These are phyloP conservation scores for Nipponacmea schrenckii DNA, from an alignment of 2,888 invertebrate genomes.

Conservation along the genomic window DNA sequence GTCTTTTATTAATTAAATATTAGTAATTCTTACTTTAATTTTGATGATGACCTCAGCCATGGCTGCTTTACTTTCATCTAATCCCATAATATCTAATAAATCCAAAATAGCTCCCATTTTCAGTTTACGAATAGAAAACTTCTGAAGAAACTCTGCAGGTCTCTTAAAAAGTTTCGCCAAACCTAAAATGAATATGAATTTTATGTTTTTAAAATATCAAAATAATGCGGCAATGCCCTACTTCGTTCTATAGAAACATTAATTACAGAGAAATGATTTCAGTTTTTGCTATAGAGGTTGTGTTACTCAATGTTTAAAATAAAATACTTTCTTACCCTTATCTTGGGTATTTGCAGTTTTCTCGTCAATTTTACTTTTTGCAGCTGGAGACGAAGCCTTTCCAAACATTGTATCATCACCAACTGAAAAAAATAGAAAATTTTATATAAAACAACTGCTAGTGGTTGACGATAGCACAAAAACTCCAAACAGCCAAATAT, in stretches of 20 bases:
- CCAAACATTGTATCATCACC: conserved; percentile 21
- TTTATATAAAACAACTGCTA: too few species aligned
- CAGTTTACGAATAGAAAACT: conserved; percentile 43
- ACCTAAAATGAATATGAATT: conserved; percentile 13
- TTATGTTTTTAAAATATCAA: background rate
- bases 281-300: too few species aligned
- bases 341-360: conserved; percentile 17
- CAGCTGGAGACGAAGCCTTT: conserved; percentile 9
- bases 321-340: conserved; percentile 11
- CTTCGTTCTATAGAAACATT: too few species aligned
- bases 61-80: conserved; percentile 40
- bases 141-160: conserved; percentile 36
- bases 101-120: conserved; percentile 46
- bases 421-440: conserved; percentile 15
- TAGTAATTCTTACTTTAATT: conserved; percentile 36
- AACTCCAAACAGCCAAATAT: too few species aligned
- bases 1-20: too few species aligned
- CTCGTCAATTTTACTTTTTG: conserved; percentile 9
- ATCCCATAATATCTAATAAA: conserved; percentile 39
- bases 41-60: conserved; percentile 42
- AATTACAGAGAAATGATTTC: too few species aligned
- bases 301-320: too few species aligned
- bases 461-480: too few species aligned
- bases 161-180: conserved; percentile 24
- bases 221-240: too few species aligned